Evolutionary conservation across 2,888 invertebrate species (phyloP), one percentile per base, ranked within the genome.

Genomic region (Hesperia comma): DNA sequence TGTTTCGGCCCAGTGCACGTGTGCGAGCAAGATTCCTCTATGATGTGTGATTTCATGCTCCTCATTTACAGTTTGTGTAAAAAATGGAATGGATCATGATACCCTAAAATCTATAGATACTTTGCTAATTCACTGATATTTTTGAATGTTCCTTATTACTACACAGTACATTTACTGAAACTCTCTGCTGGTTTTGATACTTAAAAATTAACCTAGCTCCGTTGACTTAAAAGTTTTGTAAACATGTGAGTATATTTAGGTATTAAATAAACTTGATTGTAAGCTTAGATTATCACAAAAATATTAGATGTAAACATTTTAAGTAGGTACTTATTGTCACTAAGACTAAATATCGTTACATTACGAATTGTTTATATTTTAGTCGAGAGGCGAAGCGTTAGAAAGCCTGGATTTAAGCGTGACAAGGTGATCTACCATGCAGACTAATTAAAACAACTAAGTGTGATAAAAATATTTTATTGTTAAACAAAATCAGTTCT

Each of bases 401-500:
- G 68, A 69, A 90, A 89, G 90, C 90, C 75, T 82, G 88, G 85
- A 83, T 76, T 74, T 74, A 87, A 86, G 86, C 87, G 78, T 88
- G 86, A 84, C 55, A 51, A 77, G 78, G 83, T 81, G 79, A 76
- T 80, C 76, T 80, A 83, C 72, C 89, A 82, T 90, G 88, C 92
- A 85, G 69, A 77, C 70, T 74, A 81, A 92, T 88, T 88, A 87
- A 92, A 92, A 92, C 91, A 86, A 90, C 84, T 86, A 84, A 78
- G 73, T 86, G 81, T 82, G 82, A 80, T 86, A 88, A 88, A 88
- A 88, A 82, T 80, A 66, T 78, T 92, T 92, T 91, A 90, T 90
- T 90, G 86, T 89, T 89, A 88, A 86, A 83, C 83, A 86, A 84
- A 91, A 92, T 92, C 92, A 92, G 92, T 92, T 88, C 89, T 89